phyloP scores from a whole-genome alignment of 1,140 invertebrate species.

The Octopus bimaculoides region DNA sequence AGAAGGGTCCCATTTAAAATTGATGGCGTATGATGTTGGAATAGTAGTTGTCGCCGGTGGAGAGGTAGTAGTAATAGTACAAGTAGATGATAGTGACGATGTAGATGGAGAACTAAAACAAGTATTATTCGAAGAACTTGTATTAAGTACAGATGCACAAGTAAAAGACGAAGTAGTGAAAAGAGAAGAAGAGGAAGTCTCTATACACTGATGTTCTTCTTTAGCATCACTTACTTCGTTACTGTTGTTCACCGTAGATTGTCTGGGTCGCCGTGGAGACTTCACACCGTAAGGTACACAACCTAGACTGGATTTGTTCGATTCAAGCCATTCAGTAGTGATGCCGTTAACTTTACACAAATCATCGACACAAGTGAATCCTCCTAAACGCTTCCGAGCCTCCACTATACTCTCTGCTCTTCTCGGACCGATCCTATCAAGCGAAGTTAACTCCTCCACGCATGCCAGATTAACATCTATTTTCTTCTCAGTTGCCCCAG shows the following conservation, averaged over 20 bases:
- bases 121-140: background rate
- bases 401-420: slow-evolving; percentile 58
- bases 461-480: slow-evolving; percentile 55
- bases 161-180: background rate
- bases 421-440: slow-evolving; percentile 53
- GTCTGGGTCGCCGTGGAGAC: background rate
- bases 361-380: background rate
- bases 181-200: background rate
- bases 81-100: background rate
- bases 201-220: background rate
- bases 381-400: slow-evolving; percentile 39
- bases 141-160: background rate
- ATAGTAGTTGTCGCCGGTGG: background rate
- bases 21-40: background rate
- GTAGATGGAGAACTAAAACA: background rate
- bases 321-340: slow-evolving; percentile 7
- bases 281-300: background rate
- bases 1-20: slow-evolving; percentile 7
- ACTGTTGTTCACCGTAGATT: background rate
- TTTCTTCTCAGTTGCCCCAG: slow-evolving; percentile 23
- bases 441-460: slow-evolving; percentile 51
- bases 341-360: background rate
- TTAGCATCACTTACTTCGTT: background rate
- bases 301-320: background rate
- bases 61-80: background rate